Percentiles rank a stretch among this genome's conserved stretches.
phyloP scores from a whole-genome alignment of 92 coral and sea anemone genomes.

The Diadumene lineata region DNA sequence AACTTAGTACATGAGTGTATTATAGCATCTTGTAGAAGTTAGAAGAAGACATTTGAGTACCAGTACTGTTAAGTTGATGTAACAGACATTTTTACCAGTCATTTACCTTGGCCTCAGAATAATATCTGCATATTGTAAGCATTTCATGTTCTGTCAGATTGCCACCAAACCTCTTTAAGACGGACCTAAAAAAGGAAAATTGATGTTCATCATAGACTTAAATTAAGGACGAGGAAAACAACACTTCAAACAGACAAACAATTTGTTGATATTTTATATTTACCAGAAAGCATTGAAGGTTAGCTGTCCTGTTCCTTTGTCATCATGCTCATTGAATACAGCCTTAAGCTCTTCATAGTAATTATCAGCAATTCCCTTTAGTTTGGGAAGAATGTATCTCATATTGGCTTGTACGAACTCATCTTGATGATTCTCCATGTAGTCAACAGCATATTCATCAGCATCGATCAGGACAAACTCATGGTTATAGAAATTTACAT shows the following conservation, averaged over 20 bases:
- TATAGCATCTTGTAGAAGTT: too few species aligned
- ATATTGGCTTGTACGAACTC: conserved; percentile 93
- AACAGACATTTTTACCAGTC: too few species aligned
- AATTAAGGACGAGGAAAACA: too few species aligned
- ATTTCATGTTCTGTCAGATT: conserved; percentile 81
- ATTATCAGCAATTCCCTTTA: conserved; percentile 72
- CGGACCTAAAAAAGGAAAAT: conserved; percentile 44
- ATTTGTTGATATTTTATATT: conserved; percentile 6
- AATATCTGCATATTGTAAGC: conserved; percentile 83
- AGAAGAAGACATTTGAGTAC: too few species aligned
- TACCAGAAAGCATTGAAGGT: conserved; percentile 75
- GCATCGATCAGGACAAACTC: conserved; percentile 92
- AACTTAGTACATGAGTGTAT: too few species aligned
- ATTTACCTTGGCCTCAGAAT: conserved; percentile 77
- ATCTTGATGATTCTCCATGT: conserved; percentile 85
- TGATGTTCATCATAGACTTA: not conserved
- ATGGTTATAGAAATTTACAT: conserved; percentile 76
- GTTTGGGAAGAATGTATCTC: conserved; percentile 76
- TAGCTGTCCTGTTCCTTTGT: conserved; percentile 62
- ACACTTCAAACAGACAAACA: too few species aligned
- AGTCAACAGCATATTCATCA: conserved; percentile 93
- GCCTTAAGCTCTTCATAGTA: conserved; percentile 80
- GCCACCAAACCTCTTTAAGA: conserved; percentile 54
- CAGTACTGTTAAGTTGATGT: too few species aligned
- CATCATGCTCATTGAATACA: conserved; percentile 62